Conservation (phyloP, 2,888 invertebrate genomes). For the Anthrax anthrax region DNA sequence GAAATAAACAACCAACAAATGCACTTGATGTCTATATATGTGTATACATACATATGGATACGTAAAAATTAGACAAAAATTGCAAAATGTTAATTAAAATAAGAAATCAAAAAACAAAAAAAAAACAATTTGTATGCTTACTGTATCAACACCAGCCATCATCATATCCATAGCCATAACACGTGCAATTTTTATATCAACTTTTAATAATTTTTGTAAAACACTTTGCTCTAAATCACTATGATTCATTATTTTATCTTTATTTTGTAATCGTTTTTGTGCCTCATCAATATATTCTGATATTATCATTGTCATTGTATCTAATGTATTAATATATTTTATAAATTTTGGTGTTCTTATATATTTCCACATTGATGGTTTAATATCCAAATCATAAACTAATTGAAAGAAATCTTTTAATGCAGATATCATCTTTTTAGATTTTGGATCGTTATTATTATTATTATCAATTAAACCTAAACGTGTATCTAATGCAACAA, state of each 20-base stretch:
- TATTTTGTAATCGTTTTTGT: constrained; percentile 18
- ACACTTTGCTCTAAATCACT: constrained; percentile 42
- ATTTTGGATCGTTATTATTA: constrained; percentile 12
- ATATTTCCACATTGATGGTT: constrained; percentile 25
- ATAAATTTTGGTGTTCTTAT: constrained; percentile 23
- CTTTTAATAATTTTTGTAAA: constrained; percentile 46
- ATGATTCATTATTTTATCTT: constrained; percentile 23
- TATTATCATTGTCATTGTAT: constrained; percentile 21
- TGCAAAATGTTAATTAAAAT: no score
- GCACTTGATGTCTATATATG: constrained; percentile 28
- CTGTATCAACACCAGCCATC: constrained; percentile 56
- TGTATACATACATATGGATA: constrained; percentile 12
- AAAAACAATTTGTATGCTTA: constrained; percentile 27
- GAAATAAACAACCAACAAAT: constrained; percentile 40
- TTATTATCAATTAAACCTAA: constrained; percentile 19
- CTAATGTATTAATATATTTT: constrained; percentile 18
- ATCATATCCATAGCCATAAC: constrained; percentile 57
- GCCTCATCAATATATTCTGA: constrained; percentile 29
- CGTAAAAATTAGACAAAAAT: no score
- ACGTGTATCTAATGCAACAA: constrained; percentile 31
- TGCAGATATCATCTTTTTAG: constrained; percentile 1
- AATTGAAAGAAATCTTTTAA: constrained; percentile 11
- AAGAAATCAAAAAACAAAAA: no score
- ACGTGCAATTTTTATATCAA: constrained; percentile 45
- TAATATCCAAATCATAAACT: constrained; percentile 19